These are phyloP conservation scores for Phaonia tiefii DNA, from an alignment of 2,888 invertebrate species.

Conservation along the genomic window DNA sequence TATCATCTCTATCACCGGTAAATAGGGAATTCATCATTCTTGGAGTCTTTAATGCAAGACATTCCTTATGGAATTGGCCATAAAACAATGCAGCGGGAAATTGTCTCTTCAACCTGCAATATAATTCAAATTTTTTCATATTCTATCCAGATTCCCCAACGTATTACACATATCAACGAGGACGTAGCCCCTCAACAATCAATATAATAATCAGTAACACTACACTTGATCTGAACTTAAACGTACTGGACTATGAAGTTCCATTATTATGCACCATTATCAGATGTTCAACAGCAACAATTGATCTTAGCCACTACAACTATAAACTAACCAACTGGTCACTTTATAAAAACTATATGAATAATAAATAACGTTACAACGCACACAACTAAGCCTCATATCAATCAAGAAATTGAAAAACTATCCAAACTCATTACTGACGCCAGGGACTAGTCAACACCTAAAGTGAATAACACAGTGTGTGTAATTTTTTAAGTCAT, in stretches of 20 bases:
- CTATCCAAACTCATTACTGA: not conserved
- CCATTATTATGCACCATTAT: not conserved
- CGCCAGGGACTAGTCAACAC: no score
- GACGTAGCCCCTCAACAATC: slow-evolving; percentile 14
- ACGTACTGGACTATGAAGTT: no score
- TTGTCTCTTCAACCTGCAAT: slow-evolving; percentile 12
- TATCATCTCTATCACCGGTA: no score
- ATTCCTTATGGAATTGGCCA: no score
- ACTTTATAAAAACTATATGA: no score
- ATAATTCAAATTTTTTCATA: slow-evolving; percentile 30
- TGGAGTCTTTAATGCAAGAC: no score
- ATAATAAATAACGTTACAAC: slow-evolving; percentile 8
- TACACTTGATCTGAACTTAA: no score
- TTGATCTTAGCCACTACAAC: no score
- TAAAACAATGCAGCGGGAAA: slow-evolving; percentile 18
- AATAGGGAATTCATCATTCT: slow-evolving; percentile 28
- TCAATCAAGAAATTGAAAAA: slow-evolving; percentile 5
- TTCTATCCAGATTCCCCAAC: slow-evolving; percentile 12
- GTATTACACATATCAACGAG: slow-evolving; percentile 25
- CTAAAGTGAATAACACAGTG: not conserved
- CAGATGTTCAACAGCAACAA: not conserved
- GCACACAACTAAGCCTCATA: not conserved
- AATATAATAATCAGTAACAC: no score
- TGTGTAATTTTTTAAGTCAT: no score
- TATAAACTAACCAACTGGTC: slow-evolving; percentile 29